phyloP scores from a whole-genome alignment of 2,797 vertebrate species.

The Halcyon smyrnensis region DNA sequence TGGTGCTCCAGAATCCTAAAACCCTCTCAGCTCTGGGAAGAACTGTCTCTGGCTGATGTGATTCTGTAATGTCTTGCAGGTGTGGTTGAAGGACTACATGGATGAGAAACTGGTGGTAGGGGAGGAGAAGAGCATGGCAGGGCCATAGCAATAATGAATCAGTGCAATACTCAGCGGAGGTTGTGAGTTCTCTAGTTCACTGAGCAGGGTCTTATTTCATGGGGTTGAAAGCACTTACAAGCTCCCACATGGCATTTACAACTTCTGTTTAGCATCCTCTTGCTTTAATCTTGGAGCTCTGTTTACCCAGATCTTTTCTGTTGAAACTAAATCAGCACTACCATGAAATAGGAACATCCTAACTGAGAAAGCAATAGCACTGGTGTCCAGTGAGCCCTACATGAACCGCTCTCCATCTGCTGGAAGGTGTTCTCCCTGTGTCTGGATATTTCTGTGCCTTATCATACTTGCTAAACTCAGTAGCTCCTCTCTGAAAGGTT shows the following conservation, averaged over 20 bases:
- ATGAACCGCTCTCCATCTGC: not conserved
- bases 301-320: not conserved
- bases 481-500: not conserved
- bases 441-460: conserved; percentile 54
- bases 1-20: conserved; percentile 11
- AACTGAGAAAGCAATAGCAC: not conserved
- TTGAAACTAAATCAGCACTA: not conserved
- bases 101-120: not conserved
- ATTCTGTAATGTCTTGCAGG: not conserved
- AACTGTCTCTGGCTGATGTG: not conserved
- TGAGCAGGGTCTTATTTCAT: not conserved
- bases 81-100: not conserved
- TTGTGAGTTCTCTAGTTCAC: not conserved
- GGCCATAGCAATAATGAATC: not conserved
- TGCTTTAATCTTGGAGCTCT: not conserved
- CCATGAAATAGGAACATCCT: not conserved
- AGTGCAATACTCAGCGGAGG: not conserved
- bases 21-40: not conserved
- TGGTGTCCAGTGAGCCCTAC: not conserved
- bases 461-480: not conserved
- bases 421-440: not conserved
- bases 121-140: not conserved
- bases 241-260: not conserved
- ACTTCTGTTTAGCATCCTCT: not conserved
- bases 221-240: not conserved